Base-by-base conservation (phyloP, 1,140 invertebrate species). In the Trinorchestia longiramus region DNA sequence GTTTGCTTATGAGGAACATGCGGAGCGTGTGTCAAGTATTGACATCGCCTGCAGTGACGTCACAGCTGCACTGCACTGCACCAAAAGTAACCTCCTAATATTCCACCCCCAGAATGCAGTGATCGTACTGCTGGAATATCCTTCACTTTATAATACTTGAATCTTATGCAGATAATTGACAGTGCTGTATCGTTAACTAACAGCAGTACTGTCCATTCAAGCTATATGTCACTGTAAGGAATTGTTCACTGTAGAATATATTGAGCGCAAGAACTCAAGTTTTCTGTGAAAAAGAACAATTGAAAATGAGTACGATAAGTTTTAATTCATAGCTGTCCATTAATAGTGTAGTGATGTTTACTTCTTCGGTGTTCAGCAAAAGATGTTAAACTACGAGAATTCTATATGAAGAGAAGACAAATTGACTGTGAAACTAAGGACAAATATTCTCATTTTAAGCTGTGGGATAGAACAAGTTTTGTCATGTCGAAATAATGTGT, bases 11-110 rank as follows among this genome's bases (percentile, higher is more conserved):
- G 43, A 90, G 28, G 88, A 42, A 90, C 36, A 42, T 15, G 88
- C 28, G 88, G 41, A 90, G 43, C 88, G n/a, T 17, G 88, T 90
- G 88, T 43, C 88, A 15, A 43, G n/a, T 90, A 90, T 90, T 90
- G 88, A 90, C 88, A 90, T 77, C 62, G 62, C 62, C 62, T 77
- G 62, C 15, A 77, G 41, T 42, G 88, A 42, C 88, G 88, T 41
- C 88, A 90, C 88, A 8, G 88, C 41, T 8, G 88, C 28, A 90
- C 88, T 90, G 88, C 88, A 90, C 62, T 77, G 62, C 62, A 77
- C 62, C 62, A 77, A 77, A 77, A 11, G 62, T 77, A 28, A 11
- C 62, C 62, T 3, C 62, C 62, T 15, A 77, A 77, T 19, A 77
- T 77, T 36, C 62, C 8, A 28, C 62, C 36, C 1, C 62, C 3